Evolutionary conservation across 1,140 invertebrate genomes (phyloP).

Genomic region (Anastrepha obliqua): DNA sequence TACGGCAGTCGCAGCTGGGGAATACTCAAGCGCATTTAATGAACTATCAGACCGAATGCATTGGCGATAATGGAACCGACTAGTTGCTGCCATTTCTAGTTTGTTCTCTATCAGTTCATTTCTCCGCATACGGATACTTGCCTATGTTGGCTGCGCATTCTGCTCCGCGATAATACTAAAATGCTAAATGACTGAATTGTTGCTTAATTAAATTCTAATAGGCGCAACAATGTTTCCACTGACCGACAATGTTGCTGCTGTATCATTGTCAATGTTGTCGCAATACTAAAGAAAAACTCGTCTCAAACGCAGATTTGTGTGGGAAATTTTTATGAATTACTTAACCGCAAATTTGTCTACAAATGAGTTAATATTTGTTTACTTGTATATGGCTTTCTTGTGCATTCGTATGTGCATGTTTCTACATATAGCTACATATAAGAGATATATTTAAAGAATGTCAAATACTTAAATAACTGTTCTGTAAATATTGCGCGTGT

Average conservation of each 20-base stretch:
- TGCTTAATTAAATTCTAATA: slow-evolving; percentile 45
- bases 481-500: too few species aligned
- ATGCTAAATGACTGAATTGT: not conserved
- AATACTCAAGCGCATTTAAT: not conserved
- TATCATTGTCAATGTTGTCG: not conserved
- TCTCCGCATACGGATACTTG: slow-evolving; percentile 61
- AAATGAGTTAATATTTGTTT: too few species aligned
- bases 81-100: not conserved
- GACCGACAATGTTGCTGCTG: not conserved
- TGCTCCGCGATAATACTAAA: slow-evolving; percentile 56
- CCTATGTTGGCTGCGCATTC: slow-evolving; percentile 53
- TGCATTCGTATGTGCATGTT: too few species aligned
- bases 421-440: too few species aligned
- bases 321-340: not conserved
- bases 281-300: not conserved
- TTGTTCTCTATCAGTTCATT: slow-evolving; percentile 18
- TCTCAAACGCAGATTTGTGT: not conserved
- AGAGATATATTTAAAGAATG: too few species aligned
- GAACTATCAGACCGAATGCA: not conserved
- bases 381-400: too few species aligned
- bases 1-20: not conserved
- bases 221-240: slow-evolving; percentile 1
- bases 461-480: too few species aligned
- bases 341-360: too few species aligned
- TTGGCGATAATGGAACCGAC: not conserved